phyloP scores from a whole-genome alignment of 2,797 vertebrate species.

The Atherinosoma microstoma region DNA sequence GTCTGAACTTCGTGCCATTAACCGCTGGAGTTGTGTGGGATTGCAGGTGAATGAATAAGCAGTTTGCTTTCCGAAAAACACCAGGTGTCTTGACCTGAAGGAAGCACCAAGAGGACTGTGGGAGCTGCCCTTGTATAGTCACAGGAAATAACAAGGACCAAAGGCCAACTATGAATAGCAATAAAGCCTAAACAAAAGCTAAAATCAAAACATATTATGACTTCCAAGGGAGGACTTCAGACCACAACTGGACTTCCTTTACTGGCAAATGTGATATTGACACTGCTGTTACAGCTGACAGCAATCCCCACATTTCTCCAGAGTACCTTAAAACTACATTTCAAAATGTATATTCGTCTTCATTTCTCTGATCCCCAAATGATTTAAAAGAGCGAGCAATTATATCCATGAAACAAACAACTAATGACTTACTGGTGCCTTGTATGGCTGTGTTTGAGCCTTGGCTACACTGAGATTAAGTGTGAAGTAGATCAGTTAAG shows the following conservation, averaged over 20 bases:
- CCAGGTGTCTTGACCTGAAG: constrained; percentile 61
- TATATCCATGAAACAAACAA: not conserved
- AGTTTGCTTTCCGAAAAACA: constrained; percentile 30
- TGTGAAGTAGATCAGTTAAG: not conserved
- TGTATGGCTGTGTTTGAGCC: no score
- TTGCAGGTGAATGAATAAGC: constrained; percentile 31
- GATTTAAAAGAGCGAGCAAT: no score
- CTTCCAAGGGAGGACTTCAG: constrained; percentile 81
- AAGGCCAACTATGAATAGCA: constrained; percentile 79
- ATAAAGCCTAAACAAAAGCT: constrained; percentile 85
- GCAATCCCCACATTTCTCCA: not conserved
- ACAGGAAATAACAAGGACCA: constrained; percentile 87
- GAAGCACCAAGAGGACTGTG: constrained; percentile 46
- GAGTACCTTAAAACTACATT: not conserved
- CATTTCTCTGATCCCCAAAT: not conserved
- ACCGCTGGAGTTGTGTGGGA: constrained; percentile 5
- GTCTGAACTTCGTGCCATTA: constrained; percentile 16
- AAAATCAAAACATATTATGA: constrained; percentile 85
- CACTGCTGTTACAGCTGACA: not conserved
- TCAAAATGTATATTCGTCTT: not conserved
- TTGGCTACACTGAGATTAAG: no score
- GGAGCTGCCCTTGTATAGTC: constrained; percentile 51
- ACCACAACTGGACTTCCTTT: constrained; percentile 56
- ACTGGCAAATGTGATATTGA: not conserved
- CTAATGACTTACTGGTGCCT: no score